Base-by-base conservation (phyloP, 30 jellyfish, hydroid and myxozoan species). In the Phacellophora camtschatica region DNA sequence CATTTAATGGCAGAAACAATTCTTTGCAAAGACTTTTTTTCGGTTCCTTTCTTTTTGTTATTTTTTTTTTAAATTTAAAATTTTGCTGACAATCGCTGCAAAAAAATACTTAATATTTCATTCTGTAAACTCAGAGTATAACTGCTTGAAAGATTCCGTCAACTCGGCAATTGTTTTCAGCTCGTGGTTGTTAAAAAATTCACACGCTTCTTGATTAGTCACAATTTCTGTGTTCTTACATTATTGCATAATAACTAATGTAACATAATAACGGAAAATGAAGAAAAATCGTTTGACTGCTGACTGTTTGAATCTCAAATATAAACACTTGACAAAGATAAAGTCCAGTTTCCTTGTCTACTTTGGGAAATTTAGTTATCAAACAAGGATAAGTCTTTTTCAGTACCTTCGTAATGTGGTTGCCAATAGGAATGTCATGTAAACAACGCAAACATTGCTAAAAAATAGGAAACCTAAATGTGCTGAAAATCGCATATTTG, bases 71-170 rank as follows among this genome's bases (percentile, higher is more conserved):
- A 55, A 55, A 27, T 55, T 27, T 27, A 2, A 55, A 55, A 11
- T 32, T 55, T 55, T 55, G 69, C 69, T 55, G 69, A 55, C 36
- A 55, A 55, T 55, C 36, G 69, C 69, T 55, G 3, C 22, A 55
- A 9, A 55, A 10, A 55, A 55, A 55, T 55, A 13, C 69, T 55
- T 55, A 32, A 13, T 27, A 24, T 55, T 55, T 2, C 69, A 55
- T 13, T 55, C 69, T 55, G 69, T 3, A 55, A 55, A 55, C 69
- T 0, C 69, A 6, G 35, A 13, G 69, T 55, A 55, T 1, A 55
- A 55, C 69, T 55, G 69, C 69, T 55, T 55, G 36, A 55, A 55
- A 32, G 69, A 55, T 55, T 5, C 2, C 22, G 32, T 27, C 69
- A 11, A 32, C 22, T 27, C 69, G 4, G 35, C 69, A 55, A 55